Conservation (phyloP, 2,888 invertebrate genomes). For the Hermodice carunculata region DNA sequence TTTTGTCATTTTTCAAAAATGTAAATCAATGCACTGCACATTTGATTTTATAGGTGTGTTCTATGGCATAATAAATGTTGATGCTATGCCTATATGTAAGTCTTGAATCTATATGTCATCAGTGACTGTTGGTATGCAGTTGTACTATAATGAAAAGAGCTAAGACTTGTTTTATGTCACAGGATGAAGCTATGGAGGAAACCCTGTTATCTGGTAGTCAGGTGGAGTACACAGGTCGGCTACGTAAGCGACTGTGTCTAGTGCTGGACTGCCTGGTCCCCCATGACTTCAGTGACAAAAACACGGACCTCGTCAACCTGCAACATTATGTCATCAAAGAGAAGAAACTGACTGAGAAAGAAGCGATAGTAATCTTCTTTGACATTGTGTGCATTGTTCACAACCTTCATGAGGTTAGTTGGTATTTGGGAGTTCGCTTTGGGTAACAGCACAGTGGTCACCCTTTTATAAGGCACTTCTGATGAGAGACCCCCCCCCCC, state of each 20-base stretch:
- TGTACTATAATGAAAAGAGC: no score
- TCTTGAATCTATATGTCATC: no score
- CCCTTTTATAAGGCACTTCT: no score
- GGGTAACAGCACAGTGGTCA: no score
- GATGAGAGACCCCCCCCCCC: no score
- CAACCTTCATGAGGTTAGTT: constrained; percentile 79
- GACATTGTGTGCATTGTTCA: constrained; percentile 82
- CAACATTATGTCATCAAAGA: constrained; percentile 84
- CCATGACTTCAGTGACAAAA: constrained; percentile 76
- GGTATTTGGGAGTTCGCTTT: no score
- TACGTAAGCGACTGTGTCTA: constrained; percentile 75
- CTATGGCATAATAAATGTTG: no score
- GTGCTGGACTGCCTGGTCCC: constrained; percentile 81
- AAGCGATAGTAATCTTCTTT: constrained; percentile 81
- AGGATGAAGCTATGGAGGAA: constrained; percentile 81
- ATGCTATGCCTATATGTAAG: no score
- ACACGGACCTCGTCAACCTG: constrained; percentile 74
- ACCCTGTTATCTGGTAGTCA: constrained; percentile 69
- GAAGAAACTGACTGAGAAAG: constrained; percentile 81
- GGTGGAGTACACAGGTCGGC: constrained; percentile 64
- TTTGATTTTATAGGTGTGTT: no score
- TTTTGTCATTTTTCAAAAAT: no score
- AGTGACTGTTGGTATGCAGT: no score
- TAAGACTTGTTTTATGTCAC: constrained; percentile 27
- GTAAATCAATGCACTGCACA: no score